These are phyloP conservation scores for Leptinotarsa undecemlineata DNA, from an alignment of 1,140 invertebrate species.

Conservation along the genomic window DNA sequence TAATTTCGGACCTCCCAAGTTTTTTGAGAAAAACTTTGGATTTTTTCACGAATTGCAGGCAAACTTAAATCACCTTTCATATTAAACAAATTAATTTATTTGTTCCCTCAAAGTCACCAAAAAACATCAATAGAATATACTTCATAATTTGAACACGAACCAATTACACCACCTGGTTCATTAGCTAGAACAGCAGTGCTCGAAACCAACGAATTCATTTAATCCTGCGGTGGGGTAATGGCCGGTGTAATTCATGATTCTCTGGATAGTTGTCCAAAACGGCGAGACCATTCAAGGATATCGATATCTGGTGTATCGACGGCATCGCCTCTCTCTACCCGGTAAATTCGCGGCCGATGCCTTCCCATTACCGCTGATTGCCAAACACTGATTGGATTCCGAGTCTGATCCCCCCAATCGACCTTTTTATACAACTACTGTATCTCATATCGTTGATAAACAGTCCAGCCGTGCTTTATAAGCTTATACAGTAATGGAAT, in stretches of 20 bases:
- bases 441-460: slow-evolving; percentile 42
- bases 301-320: slow-evolving; percentile 26
- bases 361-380: slow-evolving; percentile 49
- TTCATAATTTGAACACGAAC: not conserved
- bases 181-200: not conserved
- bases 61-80: too few relatives aligned
- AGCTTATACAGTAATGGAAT: slow-evolving; percentile 22
- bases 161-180: not conserved
- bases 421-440: slow-evolving; percentile 40
- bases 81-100: too few relatives aligned
- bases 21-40: too few relatives aligned
- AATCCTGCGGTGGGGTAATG: slow-evolving; percentile 9
- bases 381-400: slow-evolving; percentile 51
- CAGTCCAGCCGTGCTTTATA: slow-evolving; percentile 13
- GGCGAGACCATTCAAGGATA: slow-evolving; percentile 13
- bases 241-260: slow-evolving; percentile 16
- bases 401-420: slow-evolving; percentile 44
- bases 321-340: slow-evolving; percentile 16
- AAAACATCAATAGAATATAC: too few relatives aligned
- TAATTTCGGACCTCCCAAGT: too few relatives aligned
- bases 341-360: slow-evolving; percentile 39
- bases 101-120: too few relatives aligned
- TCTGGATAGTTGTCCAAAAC: slow-evolving; percentile 12
- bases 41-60: too few relatives aligned
- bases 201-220: slow-evolving; percentile 11